Percentiles rank a stretch among this genome's conserved stretches.
phyloP scores from a whole-genome alignment of 2,797 vertebrate species.

The Paratrypauchen microcephalus region DNA sequence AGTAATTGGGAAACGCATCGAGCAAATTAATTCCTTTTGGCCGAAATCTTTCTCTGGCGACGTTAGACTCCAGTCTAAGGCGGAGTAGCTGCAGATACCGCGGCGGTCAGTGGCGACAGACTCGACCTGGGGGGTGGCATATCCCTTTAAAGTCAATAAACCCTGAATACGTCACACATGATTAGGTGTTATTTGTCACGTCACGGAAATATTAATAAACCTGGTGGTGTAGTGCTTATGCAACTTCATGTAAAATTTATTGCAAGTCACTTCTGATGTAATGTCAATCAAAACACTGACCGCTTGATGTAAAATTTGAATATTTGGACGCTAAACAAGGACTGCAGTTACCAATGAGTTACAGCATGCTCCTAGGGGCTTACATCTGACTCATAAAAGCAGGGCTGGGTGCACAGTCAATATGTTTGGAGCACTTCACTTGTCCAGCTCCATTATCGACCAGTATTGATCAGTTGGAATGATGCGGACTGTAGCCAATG shows the following conservation, averaged over 20 bases:
- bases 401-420: not conserved
- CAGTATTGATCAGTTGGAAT: not conserved
- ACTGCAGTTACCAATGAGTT: slow-evolving; percentile 3
- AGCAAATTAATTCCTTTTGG: too few species aligned
- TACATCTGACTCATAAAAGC: slow-evolving; percentile 3
- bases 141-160: too few species aligned
- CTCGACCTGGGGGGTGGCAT: too few species aligned
- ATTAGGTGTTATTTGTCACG: not conserved
- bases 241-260: slow-evolving; percentile 4
- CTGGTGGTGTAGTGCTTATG: slow-evolving; percentile 1
- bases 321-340: slow-evolving; percentile 1
- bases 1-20: too few species aligned
- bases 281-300: slow-evolving; percentile 11
- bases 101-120: too few species aligned
- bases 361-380: slow-evolving; percentile 3
- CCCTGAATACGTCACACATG: not conserved
- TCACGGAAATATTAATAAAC: not conserved
- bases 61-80: too few species aligned
- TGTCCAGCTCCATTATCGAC: slow-evolving; percentile 6
- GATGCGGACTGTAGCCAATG: not conserved
- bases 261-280: not conserved
- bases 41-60: too few species aligned
- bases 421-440: slow-evolving; percentile 10
- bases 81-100: too few species aligned
- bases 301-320: not conserved